Percentiles rank a stretch among this genome's conserved stretches.
Conservation (phyloP, 2,113 vertebrate species). For the Thermophis baileyi region DNA sequence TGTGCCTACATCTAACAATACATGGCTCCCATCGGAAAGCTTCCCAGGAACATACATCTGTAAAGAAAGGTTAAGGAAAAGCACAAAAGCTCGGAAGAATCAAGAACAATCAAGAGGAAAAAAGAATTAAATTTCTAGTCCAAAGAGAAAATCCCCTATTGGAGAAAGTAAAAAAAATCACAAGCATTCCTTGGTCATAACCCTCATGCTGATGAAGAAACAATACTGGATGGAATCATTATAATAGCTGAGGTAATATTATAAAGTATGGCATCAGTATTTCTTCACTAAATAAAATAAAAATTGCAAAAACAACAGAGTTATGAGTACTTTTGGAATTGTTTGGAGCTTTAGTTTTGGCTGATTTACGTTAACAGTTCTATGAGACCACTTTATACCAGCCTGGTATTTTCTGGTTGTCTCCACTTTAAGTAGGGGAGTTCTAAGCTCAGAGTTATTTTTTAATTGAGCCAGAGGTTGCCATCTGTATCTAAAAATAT, state of each 20-base stretch:
- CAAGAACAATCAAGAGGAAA: not conserved
- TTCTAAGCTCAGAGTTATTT: not conserved
- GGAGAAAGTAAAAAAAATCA: not conserved
- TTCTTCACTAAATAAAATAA: not conserved
- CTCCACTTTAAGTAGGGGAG: not conserved
- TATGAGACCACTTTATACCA: not conserved
- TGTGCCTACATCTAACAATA: conserved; percentile 87
- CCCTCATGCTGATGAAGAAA: not conserved
- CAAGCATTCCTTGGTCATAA: not conserved
- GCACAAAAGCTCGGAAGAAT: not conserved
- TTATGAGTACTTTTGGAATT: not conserved
- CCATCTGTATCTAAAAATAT: not conserved
- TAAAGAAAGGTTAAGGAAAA: conserved; percentile 66
- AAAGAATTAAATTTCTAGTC: not conserved
- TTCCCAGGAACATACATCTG: conserved; percentile 95
- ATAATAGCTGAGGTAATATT: not conserved
- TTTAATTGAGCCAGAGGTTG: not conserved
- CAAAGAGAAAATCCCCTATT: not conserved
- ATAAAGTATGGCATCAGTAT: not conserved
- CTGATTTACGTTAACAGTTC: not conserved
- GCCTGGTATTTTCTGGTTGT: not conserved
- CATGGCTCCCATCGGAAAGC: conserved; percentile 81
- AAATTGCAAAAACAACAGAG: not conserved
- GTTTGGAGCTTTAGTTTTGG: not conserved
- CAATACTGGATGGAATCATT: not conserved